Base-by-base conservation (phyloP, 1,140 invertebrate genomes). In the Anoplophora glabripennis region DNA sequence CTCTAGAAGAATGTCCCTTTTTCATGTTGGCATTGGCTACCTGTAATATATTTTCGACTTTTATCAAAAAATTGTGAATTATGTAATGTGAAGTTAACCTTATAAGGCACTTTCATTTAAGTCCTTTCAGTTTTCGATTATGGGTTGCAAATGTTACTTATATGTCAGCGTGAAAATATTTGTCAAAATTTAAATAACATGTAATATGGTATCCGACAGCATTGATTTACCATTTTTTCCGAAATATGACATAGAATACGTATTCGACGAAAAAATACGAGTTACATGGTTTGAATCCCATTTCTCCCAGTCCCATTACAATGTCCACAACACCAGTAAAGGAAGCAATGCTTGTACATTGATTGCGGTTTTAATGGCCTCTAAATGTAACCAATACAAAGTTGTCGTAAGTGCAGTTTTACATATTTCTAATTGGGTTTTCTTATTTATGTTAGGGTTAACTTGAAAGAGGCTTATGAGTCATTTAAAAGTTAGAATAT, bases 271-370 rank as follows among this genome's bases (percentile, higher is more conserved):
- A 10, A 58, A 63, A 36, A 53, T 75, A 15, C 40, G 58, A 15
- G 57, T 73, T 12, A 65, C 63, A 4, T 74, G 71, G 72, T 75
- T 75, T 52, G 68, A 72, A 45, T 44, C 60, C 7, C 64, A 70
- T 51, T 75, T 75, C 46, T 74, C 68, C 4, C 73, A 75, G 44
- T 68, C 66, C 4, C 54, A 63, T 33, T 75, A 72, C 47, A 74
- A 72, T 52, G 61, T 63, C 28, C 64, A 70, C 40, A 67, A 71
- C 44, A 53, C 38, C 11, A 52, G 60, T 8, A 67, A 47, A 57
- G 63, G 64, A 56, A 74, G 72, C 45, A 74, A 74, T 54, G 74
- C 74, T 10, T 75, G 74, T 47, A 74, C 72, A 4, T 46, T 75
- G 11, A 75, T 75, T 38, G 72, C 65, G 4, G 48, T 75, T 42